A percentile compares a stretch with the other conserved stretches of the same genome.
Conservation (phyloP, 2,113 vertebrate genomes). For the Prionailurus viverrinus region DNA sequence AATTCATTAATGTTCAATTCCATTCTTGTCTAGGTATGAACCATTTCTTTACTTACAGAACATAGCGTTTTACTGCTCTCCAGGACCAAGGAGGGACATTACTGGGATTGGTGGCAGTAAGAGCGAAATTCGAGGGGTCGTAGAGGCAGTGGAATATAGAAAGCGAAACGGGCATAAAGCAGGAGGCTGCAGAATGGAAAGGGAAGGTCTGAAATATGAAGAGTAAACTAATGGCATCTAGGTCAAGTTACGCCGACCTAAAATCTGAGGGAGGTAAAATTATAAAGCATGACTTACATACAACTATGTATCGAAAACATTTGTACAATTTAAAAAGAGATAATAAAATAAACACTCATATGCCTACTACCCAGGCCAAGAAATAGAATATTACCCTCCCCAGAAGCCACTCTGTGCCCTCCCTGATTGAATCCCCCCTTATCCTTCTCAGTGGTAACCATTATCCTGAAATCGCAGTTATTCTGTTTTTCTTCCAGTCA, state of each 20-base stretch:
- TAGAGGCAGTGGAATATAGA: neutral
- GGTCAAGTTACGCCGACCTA: neutral
- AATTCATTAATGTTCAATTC: neutral
- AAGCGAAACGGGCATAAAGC: neutral
- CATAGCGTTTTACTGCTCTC: neutral
- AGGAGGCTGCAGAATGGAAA: neutral
- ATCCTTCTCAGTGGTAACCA: neutral
- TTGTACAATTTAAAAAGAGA: neutral
- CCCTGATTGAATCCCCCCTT: neutral
- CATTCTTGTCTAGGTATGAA: neutral
- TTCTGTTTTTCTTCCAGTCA: neutral
- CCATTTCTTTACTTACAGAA: neutral
- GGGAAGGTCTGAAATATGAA: neutral
- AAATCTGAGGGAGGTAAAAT: neutral
- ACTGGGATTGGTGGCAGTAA: neutral
- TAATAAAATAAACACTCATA: neutral
- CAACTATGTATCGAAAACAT: neutral
- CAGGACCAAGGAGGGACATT: neutral
- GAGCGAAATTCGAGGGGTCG: neutral
- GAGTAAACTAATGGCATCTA: neutral
- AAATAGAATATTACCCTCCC: neutral
- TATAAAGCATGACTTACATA: neutral
- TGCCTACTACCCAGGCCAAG: neutral
- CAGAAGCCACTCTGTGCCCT: neutral
- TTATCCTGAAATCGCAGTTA: neutral